Percentiles rank a stretch among this genome's conserved stretches.
Evolutionary conservation across 2,888 invertebrate genomes (phyloP).

Genomic region (Spodoptera picta): DNA sequence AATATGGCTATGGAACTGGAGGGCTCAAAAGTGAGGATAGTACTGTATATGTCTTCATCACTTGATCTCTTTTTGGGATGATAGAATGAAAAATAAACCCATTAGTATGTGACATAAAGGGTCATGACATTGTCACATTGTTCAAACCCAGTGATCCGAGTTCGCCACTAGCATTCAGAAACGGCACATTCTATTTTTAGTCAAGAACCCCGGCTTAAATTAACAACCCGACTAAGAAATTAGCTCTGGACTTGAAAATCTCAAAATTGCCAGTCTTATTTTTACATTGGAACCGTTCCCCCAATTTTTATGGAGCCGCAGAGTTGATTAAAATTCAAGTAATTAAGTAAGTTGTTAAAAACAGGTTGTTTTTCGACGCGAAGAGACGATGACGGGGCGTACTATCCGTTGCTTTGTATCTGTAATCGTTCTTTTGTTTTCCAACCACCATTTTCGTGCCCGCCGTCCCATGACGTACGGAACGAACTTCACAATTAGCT

Average conservation of each 20-base stretch:
- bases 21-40: no score
- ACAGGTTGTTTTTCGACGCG: constrained; percentile 44
- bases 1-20: no score
- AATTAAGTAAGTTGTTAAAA: constrained; percentile 53
- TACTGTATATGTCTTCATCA: no score
- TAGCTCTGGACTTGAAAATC: constrained; percentile 4
- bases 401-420: constrained; percentile 42
- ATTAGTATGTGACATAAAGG: no score
- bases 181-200: constrained; percentile 19
- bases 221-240: constrained; percentile 25
- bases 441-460: constrained; percentile 32
- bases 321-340: constrained; percentile 52
- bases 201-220: constrained; percentile 7
- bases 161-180: constrained; percentile 3
- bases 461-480: constrained; percentile 30
- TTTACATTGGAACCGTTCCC: constrained; percentile 25
- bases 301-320: constrained; percentile 30
- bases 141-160: neutral
- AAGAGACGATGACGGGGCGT: constrained; percentile 30
- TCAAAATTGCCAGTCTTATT: constrained; percentile 28
- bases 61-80: no score
- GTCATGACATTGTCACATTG: no score
- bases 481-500: constrained; percentile 51
- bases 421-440: constrained; percentile 52
- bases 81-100: no score